Evolutionary conservation across 2,797 vertebrate species (phyloP), one percentile per base, ranked within the genome.

Genomic region (Alcedo atthis): DNA sequence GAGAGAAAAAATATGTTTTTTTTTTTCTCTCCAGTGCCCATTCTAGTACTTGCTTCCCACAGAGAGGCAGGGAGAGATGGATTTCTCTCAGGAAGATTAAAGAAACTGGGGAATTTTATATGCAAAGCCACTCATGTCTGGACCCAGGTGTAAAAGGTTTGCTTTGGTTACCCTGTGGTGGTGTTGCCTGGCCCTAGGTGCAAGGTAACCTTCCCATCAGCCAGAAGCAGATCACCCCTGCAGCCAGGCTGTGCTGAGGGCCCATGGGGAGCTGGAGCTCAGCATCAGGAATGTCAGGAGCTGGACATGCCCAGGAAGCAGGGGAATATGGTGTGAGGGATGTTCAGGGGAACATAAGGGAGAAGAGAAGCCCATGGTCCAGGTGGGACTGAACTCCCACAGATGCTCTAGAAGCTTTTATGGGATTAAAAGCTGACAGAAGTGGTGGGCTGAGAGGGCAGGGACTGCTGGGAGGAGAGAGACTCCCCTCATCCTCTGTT

Each of bases 281-380:
- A 0, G 32, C 15, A 10, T 28, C 76, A 24, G 51, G 32, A 54
- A 16, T 45, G 71, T 69, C 45, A 17, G 33, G 49, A 75, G 62
- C 68, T 12, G 2, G 30, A 11, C 0, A 0, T 81, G 25, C 25
- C 53, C 3, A 2, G n/a, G 51, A 19, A 54, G 24, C 9, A 15
- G 12, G n/a, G 53, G n/a, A 9, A 5, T 0, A 1, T 0, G 1
- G 45, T 7, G 7, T 6, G 42, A 33, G 35, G 11, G 26, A 37
- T 59, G 51, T 7, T n/a, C 3, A 1, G 32, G 21, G 58, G 40
- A 71, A 1, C 40, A 21, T 2, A 3, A 6, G 12, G 67, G 33
- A 30, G 43, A 74, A 84, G 19, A 8, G 7, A 24, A 73, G 10
- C 33, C n/a, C 3, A 1, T 6, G 45, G 15, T 30, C 22, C 69